A percentile compares a stretch with the other conserved stretches of the same genome.
phyloP scores from a whole-genome alignment of 1,140 invertebrate species.

The Anastatus disparis region DNA sequence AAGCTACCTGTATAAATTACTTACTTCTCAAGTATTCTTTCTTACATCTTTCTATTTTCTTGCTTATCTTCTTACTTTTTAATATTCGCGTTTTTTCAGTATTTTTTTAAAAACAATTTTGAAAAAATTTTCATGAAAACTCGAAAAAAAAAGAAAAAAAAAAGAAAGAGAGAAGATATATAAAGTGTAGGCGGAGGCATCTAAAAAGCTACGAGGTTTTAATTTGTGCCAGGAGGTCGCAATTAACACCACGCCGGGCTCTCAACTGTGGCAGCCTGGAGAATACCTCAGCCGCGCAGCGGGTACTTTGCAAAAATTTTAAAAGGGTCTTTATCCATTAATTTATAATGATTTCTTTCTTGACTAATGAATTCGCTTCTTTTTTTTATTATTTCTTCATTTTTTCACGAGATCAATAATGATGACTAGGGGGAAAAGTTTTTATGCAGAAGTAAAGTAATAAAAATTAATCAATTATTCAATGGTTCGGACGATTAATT shows the following conservation, averaged over 20 bases:
- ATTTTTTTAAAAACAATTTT: too few relatives aligned
- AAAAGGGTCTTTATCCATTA: constrained; percentile 8
- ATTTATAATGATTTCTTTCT: not conserved
- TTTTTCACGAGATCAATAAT: too few relatives aligned
- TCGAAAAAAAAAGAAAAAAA: too few relatives aligned
- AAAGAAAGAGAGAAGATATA: not conserved
- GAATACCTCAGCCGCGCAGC: not conserved
- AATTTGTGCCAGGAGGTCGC: constrained; percentile 24
- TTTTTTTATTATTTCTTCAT: not conserved
- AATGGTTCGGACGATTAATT: too few relatives aligned
- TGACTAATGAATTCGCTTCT: not conserved
- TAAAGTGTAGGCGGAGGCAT: not conserved
- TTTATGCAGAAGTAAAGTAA: too few relatives aligned
- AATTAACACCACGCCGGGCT: constrained; percentile 34
- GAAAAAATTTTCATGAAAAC: too few relatives aligned
- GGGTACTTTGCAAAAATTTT: not conserved
- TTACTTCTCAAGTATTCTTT: not conserved
- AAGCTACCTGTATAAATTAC: not conserved
- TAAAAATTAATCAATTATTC: too few relatives aligned
- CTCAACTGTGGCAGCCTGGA: not conserved
- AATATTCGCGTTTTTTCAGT: not conserved
- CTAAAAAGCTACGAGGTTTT: constrained; percentile 5
- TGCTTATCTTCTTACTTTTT: constrained; percentile 17
- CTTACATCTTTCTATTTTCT: not conserved
- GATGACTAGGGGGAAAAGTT: too few relatives aligned